These are phyloP conservation scores for Merodon equestris DNA, from an alignment of 2,888 invertebrate species.

Conservation along the genomic window DNA sequence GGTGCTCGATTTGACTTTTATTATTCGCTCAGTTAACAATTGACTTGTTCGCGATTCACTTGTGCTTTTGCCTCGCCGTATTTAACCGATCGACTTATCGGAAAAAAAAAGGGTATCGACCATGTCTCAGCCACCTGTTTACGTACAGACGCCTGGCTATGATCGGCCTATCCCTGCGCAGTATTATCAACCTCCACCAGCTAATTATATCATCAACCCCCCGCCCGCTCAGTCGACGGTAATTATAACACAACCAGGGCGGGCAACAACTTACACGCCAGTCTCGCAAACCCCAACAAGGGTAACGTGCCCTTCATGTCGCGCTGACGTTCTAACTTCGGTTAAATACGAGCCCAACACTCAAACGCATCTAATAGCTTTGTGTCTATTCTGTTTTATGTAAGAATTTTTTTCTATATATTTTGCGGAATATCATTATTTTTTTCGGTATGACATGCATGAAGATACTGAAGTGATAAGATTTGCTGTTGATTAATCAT, in stretches of 20 bases:
- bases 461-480: constrained; percentile 13
- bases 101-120: background rate
- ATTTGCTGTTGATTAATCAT: background rate
- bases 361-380: constrained; percentile 63
- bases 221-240: constrained; percentile 43
- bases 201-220: constrained; percentile 28
- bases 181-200: constrained; percentile 33
- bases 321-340: constrained; percentile 76
- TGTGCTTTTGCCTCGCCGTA: background rate
- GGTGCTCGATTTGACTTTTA: background rate
- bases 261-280: background rate
- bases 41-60: constrained; percentile 8
- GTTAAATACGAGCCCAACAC: constrained; percentile 71
- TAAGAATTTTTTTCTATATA: constrained; percentile 46
- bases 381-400: constrained; percentile 67
- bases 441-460: background rate
- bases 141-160: constrained; percentile 57
- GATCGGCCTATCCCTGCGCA: constrained; percentile 47
- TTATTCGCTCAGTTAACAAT: constrained; percentile 26
- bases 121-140: constrained; percentile 54
- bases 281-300: constrained; percentile 72
- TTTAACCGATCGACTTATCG: too few relatives aligned
- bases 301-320: constrained; percentile 78
- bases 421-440: too few relatives aligned
- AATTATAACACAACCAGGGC: constrained; percentile 48